Conservation (phyloP, 2,797 vertebrate species). For the Mareca penelope region DNA sequence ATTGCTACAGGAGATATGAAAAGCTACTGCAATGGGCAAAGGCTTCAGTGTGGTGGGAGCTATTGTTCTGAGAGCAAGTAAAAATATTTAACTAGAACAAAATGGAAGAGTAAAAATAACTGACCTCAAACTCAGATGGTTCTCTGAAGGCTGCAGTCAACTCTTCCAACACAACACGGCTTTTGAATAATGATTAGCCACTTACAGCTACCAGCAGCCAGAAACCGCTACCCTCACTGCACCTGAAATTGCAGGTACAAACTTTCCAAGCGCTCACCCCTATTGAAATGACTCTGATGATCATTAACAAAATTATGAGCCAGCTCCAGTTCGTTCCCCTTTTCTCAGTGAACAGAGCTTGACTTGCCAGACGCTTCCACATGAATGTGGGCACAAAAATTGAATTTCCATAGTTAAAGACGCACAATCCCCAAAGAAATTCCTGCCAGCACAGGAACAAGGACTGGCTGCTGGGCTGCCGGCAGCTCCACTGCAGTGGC, state of each 20-base stretch:
- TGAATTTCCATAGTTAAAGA: background rate
- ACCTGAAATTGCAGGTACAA: background rate
- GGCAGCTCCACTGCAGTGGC: fast-evolving
- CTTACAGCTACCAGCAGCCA: background rate
- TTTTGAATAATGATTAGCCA: background rate
- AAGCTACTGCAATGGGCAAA: background rate
- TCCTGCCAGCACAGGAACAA: background rate
- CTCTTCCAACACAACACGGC: background rate
- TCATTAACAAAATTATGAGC: background rate
- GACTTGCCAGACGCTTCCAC: background rate
- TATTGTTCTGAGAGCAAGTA: constrained; percentile 27
- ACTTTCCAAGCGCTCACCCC: background rate
- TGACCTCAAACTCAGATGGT: background rate
- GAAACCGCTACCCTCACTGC: background rate
- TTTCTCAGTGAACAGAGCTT: background rate
- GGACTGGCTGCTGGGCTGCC: background rate
- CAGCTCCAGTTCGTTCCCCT: background rate
- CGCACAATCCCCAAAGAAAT: background rate
- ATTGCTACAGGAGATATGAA: background rate
- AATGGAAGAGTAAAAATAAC: constrained; percentile 43
- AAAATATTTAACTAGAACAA: constrained; percentile 19
- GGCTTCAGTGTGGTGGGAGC: background rate
- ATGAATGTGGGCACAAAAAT: fast-evolving
- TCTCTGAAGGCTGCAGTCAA: background rate
- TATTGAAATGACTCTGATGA: background rate